These are phyloP conservation scores for Scalopus aquaticus DNA, from an alignment of 2,113 vertebrate species.

Conservation along the genomic window DNA sequence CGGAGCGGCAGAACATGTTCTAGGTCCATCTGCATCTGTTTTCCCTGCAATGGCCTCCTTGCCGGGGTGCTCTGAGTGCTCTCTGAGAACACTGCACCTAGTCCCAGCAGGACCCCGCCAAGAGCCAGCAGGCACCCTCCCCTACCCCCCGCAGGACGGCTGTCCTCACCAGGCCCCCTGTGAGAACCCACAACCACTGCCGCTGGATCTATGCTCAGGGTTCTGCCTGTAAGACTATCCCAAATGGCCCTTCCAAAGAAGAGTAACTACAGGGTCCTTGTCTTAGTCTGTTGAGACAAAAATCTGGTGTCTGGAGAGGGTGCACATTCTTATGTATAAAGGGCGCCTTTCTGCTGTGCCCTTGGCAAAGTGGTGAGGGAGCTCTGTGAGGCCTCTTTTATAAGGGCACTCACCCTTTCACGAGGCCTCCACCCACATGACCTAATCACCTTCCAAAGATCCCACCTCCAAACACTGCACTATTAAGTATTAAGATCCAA, in stretches of 20 bases:
- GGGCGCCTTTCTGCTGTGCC: background rate
- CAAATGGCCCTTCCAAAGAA: background rate
- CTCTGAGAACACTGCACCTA: background rate
- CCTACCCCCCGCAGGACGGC: too few species aligned
- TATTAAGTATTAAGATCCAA: background rate
- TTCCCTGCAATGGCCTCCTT: conserved; percentile 32
- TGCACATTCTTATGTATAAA: background rate
- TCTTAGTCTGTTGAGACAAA: background rate
- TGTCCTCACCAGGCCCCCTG: background rate
- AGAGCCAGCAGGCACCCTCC: background rate
- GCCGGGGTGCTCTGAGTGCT: background rate
- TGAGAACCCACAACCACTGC: background rate
- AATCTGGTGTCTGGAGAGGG: too few species aligned
- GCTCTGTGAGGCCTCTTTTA: background rate
- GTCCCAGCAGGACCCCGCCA: background rate
- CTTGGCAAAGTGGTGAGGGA: background rate
- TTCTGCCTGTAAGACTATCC: background rate
- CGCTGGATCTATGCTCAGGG: background rate
- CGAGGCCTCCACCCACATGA: background rate
- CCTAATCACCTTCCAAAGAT: background rate
- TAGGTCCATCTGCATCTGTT: background rate
- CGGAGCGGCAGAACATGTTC: background rate
- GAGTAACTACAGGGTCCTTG: too few species aligned
- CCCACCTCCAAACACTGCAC: background rate
- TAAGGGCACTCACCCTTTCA: too few species aligned